phyloP scores from a whole-genome alignment of 2,113 vertebrate genomes.

The Eurypyga helias region DNA sequence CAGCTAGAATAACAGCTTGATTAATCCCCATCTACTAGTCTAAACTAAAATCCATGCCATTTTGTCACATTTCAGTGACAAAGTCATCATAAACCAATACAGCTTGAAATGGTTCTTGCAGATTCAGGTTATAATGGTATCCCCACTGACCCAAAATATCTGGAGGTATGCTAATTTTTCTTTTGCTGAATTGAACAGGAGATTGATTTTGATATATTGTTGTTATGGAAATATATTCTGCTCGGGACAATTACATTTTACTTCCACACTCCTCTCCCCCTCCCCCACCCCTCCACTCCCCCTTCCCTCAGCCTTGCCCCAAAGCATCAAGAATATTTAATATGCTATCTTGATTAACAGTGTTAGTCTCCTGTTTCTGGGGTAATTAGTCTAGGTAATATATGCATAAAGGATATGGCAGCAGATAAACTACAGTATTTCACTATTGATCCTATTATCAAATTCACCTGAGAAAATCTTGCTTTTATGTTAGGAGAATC shows the following conservation, averaged over 20 bases:
- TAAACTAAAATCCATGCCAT: not conserved
- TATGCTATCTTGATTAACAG: conserved; percentile 12
- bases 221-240: conserved; percentile 19
- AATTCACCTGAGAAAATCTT: not conserved
- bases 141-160: conserved; percentile 27
- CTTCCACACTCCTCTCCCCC: too few relatives aligned
- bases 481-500: not conserved
- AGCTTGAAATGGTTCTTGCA: not conserved
- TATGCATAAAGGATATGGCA: not conserved
- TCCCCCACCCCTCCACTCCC: too few relatives aligned
- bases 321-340: conserved; percentile 38
- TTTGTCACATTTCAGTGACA: conserved; percentile 27
- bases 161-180: conserved; percentile 31
- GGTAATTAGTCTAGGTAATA: conserved; percentile 4
- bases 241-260: not conserved
- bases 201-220: conserved; percentile 8
- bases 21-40: conserved; percentile 37
- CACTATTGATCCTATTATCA: not conserved
- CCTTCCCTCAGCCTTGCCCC: rapidly evolving
- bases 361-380: conserved; percentile 6
- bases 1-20: conserved; percentile 30
- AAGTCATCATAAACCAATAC: conserved; percentile 27
- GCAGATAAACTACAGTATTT: not conserved
- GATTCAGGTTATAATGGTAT: conserved; percentile 6
- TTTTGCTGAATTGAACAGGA: not conserved